A percentile compares a stretch with the other conserved stretches of the same genome.
Evolutionary conservation across 2,888 invertebrate genomes (phyloP).

Genomic region (Carpatolechia fugitivella): DNA sequence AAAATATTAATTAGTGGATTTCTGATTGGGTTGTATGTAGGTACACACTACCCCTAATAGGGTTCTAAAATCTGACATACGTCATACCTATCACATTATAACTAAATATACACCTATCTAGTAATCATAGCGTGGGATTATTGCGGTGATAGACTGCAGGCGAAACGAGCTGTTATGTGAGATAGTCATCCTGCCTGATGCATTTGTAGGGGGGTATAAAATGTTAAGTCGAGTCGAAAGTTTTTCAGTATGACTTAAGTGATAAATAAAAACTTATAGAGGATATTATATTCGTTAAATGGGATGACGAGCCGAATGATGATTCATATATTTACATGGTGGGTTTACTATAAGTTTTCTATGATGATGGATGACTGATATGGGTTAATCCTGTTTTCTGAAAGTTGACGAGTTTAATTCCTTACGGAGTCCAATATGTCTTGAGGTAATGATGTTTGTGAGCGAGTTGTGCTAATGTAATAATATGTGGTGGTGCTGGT

Average conservation of each 20-base stretch:
- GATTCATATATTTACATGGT: background rate
- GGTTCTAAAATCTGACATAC: too few species aligned
- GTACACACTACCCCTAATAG: too few species aligned
- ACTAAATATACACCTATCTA: too few species aligned
- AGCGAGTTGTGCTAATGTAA: slow-evolving; percentile 26
- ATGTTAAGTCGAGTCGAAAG: too few species aligned
- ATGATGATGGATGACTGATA: background rate
- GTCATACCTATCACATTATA: too few species aligned
- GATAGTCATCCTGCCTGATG: background rate
- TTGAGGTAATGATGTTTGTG: slow-evolving; percentile 25
- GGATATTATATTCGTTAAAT: too few species aligned
- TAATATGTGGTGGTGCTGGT: slow-evolving; percentile 1
- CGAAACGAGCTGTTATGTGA: background rate
- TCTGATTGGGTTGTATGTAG: too few species aligned
- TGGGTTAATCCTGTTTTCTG: background rate
- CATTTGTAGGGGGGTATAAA: background rate
- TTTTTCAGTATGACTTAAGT: too few species aligned
- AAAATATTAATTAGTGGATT: too few species aligned
- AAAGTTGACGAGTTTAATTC: background rate
- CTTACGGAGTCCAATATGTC: background rate
- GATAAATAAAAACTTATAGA: too few species aligned
- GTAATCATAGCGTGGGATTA: slow-evolving; percentile 11
- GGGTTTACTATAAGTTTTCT: background rate
- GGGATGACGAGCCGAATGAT: background rate
- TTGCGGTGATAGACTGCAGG: background rate